These are phyloP conservation scores for Myotis daubentonii DNA, from an alignment of 2,797 vertebrate genomes.

Conservation along the genomic window DNA sequence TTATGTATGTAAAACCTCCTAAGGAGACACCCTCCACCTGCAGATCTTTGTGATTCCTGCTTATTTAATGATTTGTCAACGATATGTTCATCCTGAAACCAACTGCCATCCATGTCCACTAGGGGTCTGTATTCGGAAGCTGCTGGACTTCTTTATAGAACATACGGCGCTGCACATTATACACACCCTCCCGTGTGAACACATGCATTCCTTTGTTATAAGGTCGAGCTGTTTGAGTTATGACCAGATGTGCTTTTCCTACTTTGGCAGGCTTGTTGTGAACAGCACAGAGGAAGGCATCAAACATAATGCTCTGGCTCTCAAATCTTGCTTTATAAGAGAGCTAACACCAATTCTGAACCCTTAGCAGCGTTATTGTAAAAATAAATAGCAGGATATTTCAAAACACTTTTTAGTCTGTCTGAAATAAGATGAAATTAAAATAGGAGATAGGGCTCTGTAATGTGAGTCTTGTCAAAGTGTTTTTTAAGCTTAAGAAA, in stretches of 20 bases:
- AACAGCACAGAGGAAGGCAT: neutral
- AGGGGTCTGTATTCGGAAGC: slow-evolving; percentile 59
- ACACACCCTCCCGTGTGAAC: neutral
- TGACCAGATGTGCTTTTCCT: slow-evolving; percentile 14
- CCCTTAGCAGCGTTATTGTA: neutral
- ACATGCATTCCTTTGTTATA: slow-evolving; percentile 26
- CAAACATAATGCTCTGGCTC: neutral
- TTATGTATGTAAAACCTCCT: neutral
- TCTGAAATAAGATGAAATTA: slow-evolving; percentile 12
- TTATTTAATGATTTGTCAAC: neutral
- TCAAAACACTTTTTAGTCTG: neutral
- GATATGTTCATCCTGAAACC: neutral
- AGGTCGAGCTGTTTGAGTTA: slow-evolving; percentile 25
- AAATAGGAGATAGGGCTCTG: slow-evolving; percentile 1
- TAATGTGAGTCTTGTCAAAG: neutral
- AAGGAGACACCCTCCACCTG: neutral
- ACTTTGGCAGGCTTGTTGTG: neutral
- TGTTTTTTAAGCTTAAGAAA: neutral
- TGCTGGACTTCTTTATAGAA: neutral
- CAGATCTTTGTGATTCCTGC: neutral
- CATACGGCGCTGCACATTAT: neutral
- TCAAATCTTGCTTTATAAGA: neutral
- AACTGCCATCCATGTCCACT: slow-evolving; percentile 33
- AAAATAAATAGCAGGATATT: slow-evolving; percentile 13
- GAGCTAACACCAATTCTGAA: slow-evolving; percentile 28